Base-by-base conservation (phyloP, 92 coral and sea anemone genomes). In the Meandrina meandrites region DNA sequence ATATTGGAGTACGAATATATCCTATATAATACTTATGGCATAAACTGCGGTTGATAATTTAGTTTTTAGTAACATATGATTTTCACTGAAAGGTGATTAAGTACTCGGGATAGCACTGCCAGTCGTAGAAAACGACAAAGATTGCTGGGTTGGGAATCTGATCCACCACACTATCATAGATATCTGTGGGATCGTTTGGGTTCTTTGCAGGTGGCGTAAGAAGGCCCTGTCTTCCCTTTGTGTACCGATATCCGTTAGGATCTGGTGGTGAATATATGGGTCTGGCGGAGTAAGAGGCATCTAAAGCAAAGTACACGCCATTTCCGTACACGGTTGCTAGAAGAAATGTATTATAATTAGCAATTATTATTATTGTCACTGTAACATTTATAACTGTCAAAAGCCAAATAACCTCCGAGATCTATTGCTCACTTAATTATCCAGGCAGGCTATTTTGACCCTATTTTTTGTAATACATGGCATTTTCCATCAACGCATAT, bases 21-120 rank as follows among this genome's bases (percentile, higher is more conserved):
- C n/a, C n/a, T n/a, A n/a, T n/a, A n/a, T n/a, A n/a, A n/a, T n/a
- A n/a, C n/a, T n/a, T n/a, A n/a, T n/a, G n/a, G n/a, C n/a, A n/a
- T n/a, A n/a, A n/a, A n/a, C n/a, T n/a, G n/a, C n/a, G n/a, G n/a
- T n/a, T n/a, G n/a, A n/a, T n/a, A n/a, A n/a, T n/a, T n/a, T n/a
- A n/a, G n/a, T n/a, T n/a, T n/a, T n/a, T n/a, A n/a, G n/a, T n/a
- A n/a, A n/a, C 45, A 12, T 66, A 66, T 10, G 35, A 30, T n/a
- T 60, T 10, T 90, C 86, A 88, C 77, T 86, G 73, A 80, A 94
- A 94, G 47, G 94, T 87, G 51, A 94, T 94, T 18, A 94, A 89
- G 71, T 92, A 94, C 15, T 94, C 94, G 22, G 93, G 94, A 67
- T 94, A 92, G 51, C 90, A 94, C 85, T 92, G 94, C 88, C 86